Base-by-base conservation (phyloP, 2,113 vertebrate genomes). In the Xenopus laevis region DNA sequence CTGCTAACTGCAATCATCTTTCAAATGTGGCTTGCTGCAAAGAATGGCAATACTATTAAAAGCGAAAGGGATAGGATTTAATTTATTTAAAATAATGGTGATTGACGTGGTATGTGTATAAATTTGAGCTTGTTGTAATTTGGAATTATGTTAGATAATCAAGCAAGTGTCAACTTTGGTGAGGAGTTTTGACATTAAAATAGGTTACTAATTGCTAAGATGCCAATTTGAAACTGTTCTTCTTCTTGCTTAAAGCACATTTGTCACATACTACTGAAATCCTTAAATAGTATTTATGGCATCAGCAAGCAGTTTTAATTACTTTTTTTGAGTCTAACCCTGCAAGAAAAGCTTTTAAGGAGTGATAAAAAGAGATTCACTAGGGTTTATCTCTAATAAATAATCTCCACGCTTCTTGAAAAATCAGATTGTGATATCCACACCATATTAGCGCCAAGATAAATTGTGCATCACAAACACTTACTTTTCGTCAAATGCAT, bases 401-500 rank as follows among this genome's bases (percentile, higher is more conserved):
- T 75, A 61, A 75, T 75, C 67, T 75, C 23, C 13, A 23, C 61
- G 72, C 46, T 53, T 75, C 65, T 75, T 75, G 63, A 59, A 63
- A 74, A 74, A 74, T 74, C 72, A 75, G 60, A 75, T 61, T 68
- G 65, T 52, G 55, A 68, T 62, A 75, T 61, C 65, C 65, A 52
- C 65, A 68, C 23, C 21, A 33, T 59, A 68, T 68, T 75, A 75
- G 57, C 27, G 21, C 57, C 7, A 44, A 40, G 50, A 68, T 33
- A 68, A 68, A 75, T 40, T 62, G 20, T 40, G 65, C 72, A 68
- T 65, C 21, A 33, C 21, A 62, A 68, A 65, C 72, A 62, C 57
- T 75, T 62, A 68, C 0, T 46, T 75, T 23, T 61, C 65, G 13
- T 68, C 65, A 53, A 53, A 75, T 75, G 40, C 45, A 52, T 73